These are phyloP conservation scores for Dolichallabes microphthalmus DNA, from an alignment of 2,113 vertebrate species.

Conservation along the genomic window DNA sequence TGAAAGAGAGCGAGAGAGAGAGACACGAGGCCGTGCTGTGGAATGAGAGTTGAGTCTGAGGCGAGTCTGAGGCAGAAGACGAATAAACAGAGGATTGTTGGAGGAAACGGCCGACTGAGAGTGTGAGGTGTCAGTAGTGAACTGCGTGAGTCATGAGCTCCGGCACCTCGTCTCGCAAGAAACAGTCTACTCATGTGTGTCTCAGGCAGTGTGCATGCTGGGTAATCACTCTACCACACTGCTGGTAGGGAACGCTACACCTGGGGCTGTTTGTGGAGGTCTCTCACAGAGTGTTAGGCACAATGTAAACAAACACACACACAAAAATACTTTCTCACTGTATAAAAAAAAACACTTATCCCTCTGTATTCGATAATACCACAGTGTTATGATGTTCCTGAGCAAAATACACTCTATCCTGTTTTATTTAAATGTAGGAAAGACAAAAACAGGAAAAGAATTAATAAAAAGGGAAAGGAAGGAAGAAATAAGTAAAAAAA, in stretches of 20 bases:
- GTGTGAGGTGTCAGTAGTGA: too few relatives aligned
- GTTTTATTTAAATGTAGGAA: too few relatives aligned
- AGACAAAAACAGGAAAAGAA: too few relatives aligned
- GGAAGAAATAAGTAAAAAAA: too few relatives aligned
- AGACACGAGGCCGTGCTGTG: neutral
- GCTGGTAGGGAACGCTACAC: neutral
- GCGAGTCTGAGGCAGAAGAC: neutral
- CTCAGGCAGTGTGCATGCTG: neutral
- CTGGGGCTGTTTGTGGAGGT: neutral
- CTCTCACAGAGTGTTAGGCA: too few relatives aligned
- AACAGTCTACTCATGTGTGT: neutral
- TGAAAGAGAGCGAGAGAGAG: too few relatives aligned
- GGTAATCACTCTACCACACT: neutral
- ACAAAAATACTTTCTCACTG: neutral
- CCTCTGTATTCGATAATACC: neutral
- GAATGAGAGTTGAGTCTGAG: too few relatives aligned
- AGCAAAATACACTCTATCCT: neutral
- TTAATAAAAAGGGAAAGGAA: too few relatives aligned
- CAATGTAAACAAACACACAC: constrained; percentile 6
- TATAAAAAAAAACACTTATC: neutral
- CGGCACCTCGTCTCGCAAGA: too few relatives aligned
- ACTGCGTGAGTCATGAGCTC: too few relatives aligned
- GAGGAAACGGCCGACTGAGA: neutral
- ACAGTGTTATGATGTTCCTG: neutral
- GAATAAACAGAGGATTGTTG: neutral